Conservation (phyloP, 2,888 invertebrate species). For the Molorchus minor region DNA sequence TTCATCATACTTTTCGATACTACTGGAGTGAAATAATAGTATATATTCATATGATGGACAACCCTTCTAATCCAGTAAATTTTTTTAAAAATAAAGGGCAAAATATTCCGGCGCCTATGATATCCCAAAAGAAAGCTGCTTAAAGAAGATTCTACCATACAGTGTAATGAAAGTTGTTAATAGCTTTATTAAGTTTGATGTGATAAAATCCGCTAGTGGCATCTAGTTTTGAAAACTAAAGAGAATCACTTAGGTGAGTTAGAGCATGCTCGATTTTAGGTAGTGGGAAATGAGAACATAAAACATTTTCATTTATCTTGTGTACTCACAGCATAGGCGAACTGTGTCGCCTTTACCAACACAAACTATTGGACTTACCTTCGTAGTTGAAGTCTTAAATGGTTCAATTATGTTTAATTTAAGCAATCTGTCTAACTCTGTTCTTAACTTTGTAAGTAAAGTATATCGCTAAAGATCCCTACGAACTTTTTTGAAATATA, state of each 20-base stretch:
- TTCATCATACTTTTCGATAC: too few relatives aligned
- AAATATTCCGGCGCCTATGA: constrained; percentile 12
- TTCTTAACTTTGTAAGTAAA: constrained; percentile 3
- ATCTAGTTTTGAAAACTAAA: constrained; percentile 35
- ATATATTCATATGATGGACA: constrained; percentile 5
- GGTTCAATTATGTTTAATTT: constrained; percentile 19
- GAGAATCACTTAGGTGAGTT: constrained; percentile 37
- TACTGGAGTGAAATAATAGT: too few relatives aligned
- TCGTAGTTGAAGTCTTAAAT: constrained; percentile 12
- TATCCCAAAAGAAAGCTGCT: not conserved
- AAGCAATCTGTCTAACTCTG: constrained; percentile 9
- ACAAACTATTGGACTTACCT: constrained; percentile 22
- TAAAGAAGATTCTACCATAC: constrained; percentile 4
- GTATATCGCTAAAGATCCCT: too few relatives aligned
- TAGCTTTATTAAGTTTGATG: constrained; percentile 16
- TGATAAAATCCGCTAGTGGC: constrained; percentile 22
- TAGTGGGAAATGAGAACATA: constrained; percentile 15
- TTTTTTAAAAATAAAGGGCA: not conserved
- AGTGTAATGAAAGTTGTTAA: too few relatives aligned
- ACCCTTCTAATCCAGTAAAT: not conserved
- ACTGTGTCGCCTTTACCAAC: constrained; percentile 19
- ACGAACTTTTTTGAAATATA: too few relatives aligned
- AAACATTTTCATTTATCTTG: constrained; percentile 31
- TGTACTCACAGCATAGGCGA: constrained; percentile 33
- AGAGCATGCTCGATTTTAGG: constrained; percentile 44